phyloP scores from a whole-genome alignment of 2,888 invertebrate species.

The Microctonus brassicae region DNA sequence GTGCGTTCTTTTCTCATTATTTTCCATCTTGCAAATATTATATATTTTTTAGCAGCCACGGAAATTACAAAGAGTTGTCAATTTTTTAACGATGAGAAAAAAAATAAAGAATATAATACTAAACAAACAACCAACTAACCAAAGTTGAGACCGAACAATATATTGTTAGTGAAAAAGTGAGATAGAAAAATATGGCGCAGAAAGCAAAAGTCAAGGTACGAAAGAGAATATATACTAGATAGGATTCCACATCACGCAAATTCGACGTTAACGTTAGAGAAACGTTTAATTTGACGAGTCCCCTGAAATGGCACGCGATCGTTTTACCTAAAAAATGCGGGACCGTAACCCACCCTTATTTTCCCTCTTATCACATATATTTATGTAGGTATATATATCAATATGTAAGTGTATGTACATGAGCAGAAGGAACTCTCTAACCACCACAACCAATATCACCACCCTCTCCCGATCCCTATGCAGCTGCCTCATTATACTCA shows the following conservation, averaged over 20 bases:
- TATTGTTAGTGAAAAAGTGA: slow-evolving; percentile 18
- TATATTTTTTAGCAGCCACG: slow-evolving; percentile 21
- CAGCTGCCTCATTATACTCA: slow-evolving; percentile 39
- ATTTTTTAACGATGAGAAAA: slow-evolving; percentile 1
- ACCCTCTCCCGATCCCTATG: slow-evolving; percentile 18
- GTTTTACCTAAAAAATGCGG: slow-evolving; percentile 44
- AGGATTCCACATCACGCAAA: slow-evolving; percentile 58
- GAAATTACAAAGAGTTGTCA: slow-evolving; percentile 23
- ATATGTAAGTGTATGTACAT: background rate
- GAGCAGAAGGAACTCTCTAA: background rate
- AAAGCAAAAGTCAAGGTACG: slow-evolving; percentile 25
- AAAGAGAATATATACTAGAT: slow-evolving; percentile 37
- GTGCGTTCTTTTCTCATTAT: slow-evolving; percentile 32
- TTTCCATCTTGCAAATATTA: background rate
- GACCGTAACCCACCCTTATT: background rate
- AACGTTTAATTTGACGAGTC: slow-evolving; percentile 64
- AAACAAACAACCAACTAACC: background rate
- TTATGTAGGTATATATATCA: background rate
- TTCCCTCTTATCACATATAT: background rate
- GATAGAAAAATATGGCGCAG: slow-evolving; percentile 5
- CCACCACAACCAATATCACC: background rate
- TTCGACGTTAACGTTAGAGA: slow-evolving; percentile 64
- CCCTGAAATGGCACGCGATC: slow-evolving; percentile 62
- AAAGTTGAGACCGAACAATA: slow-evolving; percentile 11
- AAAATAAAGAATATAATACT: slow-evolving; percentile 14